Conservation (phyloP, 2,797 vertebrate genomes). For the Leptatherina wallacei region DNA sequence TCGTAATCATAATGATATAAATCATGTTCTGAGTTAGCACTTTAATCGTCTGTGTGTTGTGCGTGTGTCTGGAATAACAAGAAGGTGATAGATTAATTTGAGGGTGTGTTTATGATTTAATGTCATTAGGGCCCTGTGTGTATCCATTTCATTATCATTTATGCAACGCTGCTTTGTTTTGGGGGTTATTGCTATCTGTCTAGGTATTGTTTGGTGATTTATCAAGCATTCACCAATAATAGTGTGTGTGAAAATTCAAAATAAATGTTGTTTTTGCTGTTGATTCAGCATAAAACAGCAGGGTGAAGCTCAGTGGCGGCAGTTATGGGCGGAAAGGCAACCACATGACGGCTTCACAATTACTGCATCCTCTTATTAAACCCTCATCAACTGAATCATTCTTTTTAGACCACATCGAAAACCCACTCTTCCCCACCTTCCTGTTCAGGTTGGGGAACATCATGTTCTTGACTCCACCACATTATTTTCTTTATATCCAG, state of each 20-base stretch:
- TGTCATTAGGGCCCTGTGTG: conserved; percentile 69
- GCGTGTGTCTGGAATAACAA: conserved; percentile 54
- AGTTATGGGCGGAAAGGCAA: conserved; percentile 6
- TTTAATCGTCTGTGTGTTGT: conserved; percentile 53
- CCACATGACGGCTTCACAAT: conserved; percentile 21
- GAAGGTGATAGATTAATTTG: conserved; percentile 74
- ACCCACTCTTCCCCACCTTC: conserved; percentile 23
- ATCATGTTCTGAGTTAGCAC: conserved; percentile 82
- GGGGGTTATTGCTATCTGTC: conserved; percentile 62
- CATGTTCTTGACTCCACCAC: conserved; percentile 29
- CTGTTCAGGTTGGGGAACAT: conserved; percentile 41
- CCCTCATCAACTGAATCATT: conserved; percentile 22
- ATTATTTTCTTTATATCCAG: conserved; percentile 60
- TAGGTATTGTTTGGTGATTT: conserved; percentile 19
- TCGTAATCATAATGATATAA: conserved; percentile 81
- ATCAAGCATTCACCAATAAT: conserved; percentile 4
- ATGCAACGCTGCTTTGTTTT: conserved; percentile 51
- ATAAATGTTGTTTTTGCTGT: too few species aligned
- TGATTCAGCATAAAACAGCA: too few species aligned
- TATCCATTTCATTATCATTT: conserved; percentile 63
- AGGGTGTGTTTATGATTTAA: conserved; percentile 74
- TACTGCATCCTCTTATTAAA: conserved; percentile 10
- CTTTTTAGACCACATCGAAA: conserved; percentile 30
- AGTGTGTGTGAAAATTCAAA: neutral
- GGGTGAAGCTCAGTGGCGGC: neutral